Base-by-base conservation (phyloP, 2,113 vertebrate species). In the Cebidichthys violaceus region DNA sequence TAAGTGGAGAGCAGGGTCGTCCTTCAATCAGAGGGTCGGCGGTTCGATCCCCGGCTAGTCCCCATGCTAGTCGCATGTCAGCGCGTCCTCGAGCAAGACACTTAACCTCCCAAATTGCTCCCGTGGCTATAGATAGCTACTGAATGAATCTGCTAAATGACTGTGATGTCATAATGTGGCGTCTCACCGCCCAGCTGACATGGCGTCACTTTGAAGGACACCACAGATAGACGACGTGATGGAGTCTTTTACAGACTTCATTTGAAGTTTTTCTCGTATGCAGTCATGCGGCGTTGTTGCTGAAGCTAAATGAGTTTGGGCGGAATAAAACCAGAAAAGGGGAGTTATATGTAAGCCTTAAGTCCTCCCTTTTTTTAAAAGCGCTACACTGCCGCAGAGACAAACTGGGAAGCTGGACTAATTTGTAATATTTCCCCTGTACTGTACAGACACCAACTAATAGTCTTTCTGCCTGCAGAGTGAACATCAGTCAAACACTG, bases 381-480 rank as follows among this genome's bases (percentile, higher is more conserved):
- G 14, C 47, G 18, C 33, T 62, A 43, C 37, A 62, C 45, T 45
- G 61, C 69, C 0, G 17, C 74, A 65, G 50, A 74, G 72, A 18
- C n/a, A 82, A 41, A 70, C 27, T 50, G 73, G 73, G 72, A 22
- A 47, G 69, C 69, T 43, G 77, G 29, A 54, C 82, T 79, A 75
- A 82, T 85, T 89, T 85, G 76, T 86, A 33, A 79, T 82, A 74
- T 70, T 77, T 65, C 24, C 61, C 60, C 57, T 83, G 60, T 55
- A 37, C 66, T 59, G 55, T 27, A 70, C 64, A 67, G 77, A 86
- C 54, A 54, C n/a, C 47, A 33, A 31, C 33, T 76, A 84, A 83
- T 54, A 67, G 78, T 73, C 72, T 66, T 45, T 74, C 43, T 79
- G 77, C 66, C 62, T 60, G 62, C 41, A 80, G 62, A 77, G 31